Conservation (phyloP, 92 coral and sea anemone genomes). For the Virgularia gustaviana region DNA sequence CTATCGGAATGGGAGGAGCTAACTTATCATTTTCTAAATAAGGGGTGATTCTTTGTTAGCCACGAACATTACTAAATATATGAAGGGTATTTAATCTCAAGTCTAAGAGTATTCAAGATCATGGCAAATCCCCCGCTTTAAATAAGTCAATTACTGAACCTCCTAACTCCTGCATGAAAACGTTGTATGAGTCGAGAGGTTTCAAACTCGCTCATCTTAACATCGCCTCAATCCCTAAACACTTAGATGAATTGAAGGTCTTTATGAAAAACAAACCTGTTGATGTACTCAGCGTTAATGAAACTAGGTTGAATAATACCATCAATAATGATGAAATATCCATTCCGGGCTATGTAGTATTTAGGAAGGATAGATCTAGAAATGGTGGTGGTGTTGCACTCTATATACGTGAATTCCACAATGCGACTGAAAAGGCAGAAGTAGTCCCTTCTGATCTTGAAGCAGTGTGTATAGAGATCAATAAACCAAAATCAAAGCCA, state of each 20-base stretch:
- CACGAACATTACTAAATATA: too few species aligned
- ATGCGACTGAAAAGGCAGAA: too few species aligned
- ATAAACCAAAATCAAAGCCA: constrained; percentile 39
- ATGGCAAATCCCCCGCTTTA: too few species aligned
- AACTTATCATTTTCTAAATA: background rate
- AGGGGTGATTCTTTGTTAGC: too few species aligned
- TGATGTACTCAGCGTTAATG: constrained; percentile 1
- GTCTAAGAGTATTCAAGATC: too few species aligned
- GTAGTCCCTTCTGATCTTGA: constrained; percentile 19
- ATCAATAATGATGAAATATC: background rate
- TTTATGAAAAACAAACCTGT: background rate
- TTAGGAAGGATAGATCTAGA: background rate
- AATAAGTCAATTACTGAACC: too few species aligned
- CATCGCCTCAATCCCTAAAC: too few species aligned
- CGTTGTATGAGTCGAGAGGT: too few species aligned
- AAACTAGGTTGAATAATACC: background rate
- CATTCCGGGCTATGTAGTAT: constrained; percentile 1
- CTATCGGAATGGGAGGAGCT: background rate
- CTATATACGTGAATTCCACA: background rate
- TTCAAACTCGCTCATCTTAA: too few species aligned
- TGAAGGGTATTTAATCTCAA: too few species aligned
- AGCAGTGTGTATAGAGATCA: constrained; percentile 38
- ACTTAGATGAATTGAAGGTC: background rate
- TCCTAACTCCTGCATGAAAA: too few species aligned
- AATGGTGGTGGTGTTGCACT: constrained; percentile 11